Conservation (phyloP, 1,140 invertebrate genomes). For the Pentalonia nigronervosa region DNA sequence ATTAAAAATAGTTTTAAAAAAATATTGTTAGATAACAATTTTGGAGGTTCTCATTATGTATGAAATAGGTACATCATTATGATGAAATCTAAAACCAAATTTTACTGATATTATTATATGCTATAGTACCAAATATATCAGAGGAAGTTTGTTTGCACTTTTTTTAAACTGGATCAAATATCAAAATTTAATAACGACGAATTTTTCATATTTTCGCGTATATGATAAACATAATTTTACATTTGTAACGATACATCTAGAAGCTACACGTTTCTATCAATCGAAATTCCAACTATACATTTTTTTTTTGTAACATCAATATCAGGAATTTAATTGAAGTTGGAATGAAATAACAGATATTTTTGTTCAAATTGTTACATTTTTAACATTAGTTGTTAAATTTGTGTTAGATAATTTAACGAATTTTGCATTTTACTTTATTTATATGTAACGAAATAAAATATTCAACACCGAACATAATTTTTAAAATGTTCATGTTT, state of each 20-base stretch:
- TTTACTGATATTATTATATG: neutral
- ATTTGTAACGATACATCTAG: neutral
- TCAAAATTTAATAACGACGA: neutral
- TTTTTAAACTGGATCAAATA: neutral
- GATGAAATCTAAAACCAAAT: slow-evolving; percentile 1
- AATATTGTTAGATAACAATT: neutral
- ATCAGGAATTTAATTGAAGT: neutral
- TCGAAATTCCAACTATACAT: neutral
- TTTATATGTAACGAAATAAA: too few relatives aligned
- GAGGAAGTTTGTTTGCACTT: neutral
- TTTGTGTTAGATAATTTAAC: neutral
- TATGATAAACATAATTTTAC: neutral
- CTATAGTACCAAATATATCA: neutral
- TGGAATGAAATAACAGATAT: neutral
- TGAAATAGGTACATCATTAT: neutral
- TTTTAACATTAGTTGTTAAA: neutral
- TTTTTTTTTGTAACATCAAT: neutral
- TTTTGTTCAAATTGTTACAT: neutral
- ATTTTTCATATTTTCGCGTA: neutral
- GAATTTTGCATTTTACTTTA: neutral
- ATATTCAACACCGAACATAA: too few relatives aligned
- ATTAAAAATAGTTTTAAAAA: neutral
- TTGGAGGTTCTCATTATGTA: neutral
- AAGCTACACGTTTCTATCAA: neutral
- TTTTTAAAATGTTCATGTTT: neutral